Percentiles rank a stretch among this genome's conserved stretches.
phyloP scores from a whole-genome alignment of 2,888 invertebrate species.

The Keiferia lycopersicella region DNA sequence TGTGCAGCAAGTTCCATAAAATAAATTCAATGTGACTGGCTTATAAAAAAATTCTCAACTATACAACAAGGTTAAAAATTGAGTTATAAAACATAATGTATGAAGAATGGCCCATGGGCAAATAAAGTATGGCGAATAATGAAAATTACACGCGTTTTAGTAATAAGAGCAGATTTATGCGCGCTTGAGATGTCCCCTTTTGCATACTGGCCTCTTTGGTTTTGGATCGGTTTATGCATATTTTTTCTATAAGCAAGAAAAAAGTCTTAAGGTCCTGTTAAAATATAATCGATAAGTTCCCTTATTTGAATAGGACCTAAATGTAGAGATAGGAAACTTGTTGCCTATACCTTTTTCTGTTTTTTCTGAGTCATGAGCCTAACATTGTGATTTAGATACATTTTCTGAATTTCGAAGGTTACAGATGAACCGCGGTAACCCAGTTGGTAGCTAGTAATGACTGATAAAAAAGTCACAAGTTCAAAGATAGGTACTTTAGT shows the following conservation, averaged over 20 bases:
- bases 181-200: slow-evolving; percentile 35
- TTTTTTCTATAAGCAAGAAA: background rate
- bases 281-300: too few species aligned
- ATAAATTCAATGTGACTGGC: background rate
- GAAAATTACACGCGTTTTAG: slow-evolving; percentile 44
- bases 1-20: too few species aligned
- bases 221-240: slow-evolving; percentile 40
- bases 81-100: slow-evolving; percentile 18
- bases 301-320: too few species aligned
- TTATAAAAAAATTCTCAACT: slow-evolving; percentile 1
- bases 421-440: too few species aligned
- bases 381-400: too few species aligned
- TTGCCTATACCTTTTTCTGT: too few species aligned
- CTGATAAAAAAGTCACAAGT: too few species aligned
- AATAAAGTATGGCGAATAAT: slow-evolving; percentile 10
- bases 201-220: slow-evolving; percentile 37
- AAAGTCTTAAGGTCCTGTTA: background rate
- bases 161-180: slow-evolving; percentile 51
- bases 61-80: slow-evolving; percentile 20
- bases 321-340: too few species aligned
- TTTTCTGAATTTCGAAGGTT: too few species aligned
- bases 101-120: slow-evolving; percentile 12
- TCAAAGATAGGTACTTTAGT: too few species aligned
- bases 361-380: too few species aligned
- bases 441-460: too few species aligned